phyloP scores from a whole-genome alignment of 2,113 vertebrate species.

The Podarcis raffonei region DNA sequence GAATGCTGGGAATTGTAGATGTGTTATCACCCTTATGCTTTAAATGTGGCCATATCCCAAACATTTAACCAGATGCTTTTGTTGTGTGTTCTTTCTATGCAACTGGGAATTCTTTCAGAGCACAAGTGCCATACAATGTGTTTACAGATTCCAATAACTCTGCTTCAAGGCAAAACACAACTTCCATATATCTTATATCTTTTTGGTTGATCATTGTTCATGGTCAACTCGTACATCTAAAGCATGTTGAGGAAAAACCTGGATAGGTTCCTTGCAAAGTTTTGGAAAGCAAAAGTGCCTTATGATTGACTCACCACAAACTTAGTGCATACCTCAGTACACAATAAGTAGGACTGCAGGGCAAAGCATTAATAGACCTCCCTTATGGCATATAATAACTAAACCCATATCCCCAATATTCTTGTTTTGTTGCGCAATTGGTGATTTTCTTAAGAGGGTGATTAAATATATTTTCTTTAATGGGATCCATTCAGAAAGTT shows the following conservation, averaged over 20 bases:
- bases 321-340: not conserved
- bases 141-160: not conserved
- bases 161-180: not conserved
- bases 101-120: not conserved
- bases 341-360: not conserved
- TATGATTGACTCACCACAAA: not conserved
- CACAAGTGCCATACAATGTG: not conserved
- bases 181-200: not conserved
- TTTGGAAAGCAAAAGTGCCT: too few relatives aligned
- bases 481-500: not conserved
- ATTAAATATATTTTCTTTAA: not conserved
- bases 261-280: not conserved
- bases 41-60: not conserved
- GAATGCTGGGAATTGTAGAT: too few relatives aligned
- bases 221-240: not conserved
- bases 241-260: not conserved
- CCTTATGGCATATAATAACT: not conserved
- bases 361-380: not conserved
- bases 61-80: not conserved
- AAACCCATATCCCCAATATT: not conserved
- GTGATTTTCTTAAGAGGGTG: too few relatives aligned
- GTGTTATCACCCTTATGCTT: too few relatives aligned
- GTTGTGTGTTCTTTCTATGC: not conserved
- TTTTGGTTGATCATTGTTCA: not conserved
- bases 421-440: not conserved